Evolutionary conservation across 35 echinoderm and acorn worm genomes (phyloP), one percentile per base, ranked within the genome.

Genomic region (Hemicentrotus pulcherrimus): DNA sequence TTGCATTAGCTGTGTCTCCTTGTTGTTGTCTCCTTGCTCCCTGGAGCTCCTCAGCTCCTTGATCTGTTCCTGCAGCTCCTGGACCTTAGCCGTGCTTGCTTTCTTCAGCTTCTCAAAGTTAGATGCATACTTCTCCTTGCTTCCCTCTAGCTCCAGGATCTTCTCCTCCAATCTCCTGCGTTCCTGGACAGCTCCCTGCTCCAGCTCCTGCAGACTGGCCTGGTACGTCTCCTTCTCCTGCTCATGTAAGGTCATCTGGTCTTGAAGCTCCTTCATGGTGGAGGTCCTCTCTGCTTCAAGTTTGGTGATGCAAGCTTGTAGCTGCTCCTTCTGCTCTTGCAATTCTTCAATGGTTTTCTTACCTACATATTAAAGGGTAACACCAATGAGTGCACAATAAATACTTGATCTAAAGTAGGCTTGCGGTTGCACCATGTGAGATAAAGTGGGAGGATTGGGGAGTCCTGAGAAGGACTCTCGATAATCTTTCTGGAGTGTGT

Each of bases 31-130:
- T 46, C 88, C 94, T 50, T 92, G 91, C 45, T 92, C 91, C 48
- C 48, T 32, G 91, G 91, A 47, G 41, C 28, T 94, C 24, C 48
- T 47, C 35, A 96, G 65, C 6, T 60, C 48, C 47, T 94, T 96
- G 88, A 95, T 32, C 89, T 96, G 86, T 9, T 97, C 95, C 92
- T 99, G 95, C 3, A 97, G 94, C 92, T 96, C 94, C 35, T 99
- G 97, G 32, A 97, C 86, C 94, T 97, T 99, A 7, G 87, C 59
- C 92, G 96, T 96, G n/a, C 97, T 95, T 16, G 96, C 98, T 47
- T 95, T 95, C 89, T 99, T 99, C 60, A 99, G 95, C 91, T 96
- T 99, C 92, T 99, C 98, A 95, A 97, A 97, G 94, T 99, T 99
- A 46, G 97, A 92, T 18, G 96, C 96, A 94, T 95, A 97, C 86